These are phyloP conservation scores for Ceratoteleas bidentatus DNA, from an alignment of 1,140 invertebrate genomes.

Conservation along the genomic window DNA sequence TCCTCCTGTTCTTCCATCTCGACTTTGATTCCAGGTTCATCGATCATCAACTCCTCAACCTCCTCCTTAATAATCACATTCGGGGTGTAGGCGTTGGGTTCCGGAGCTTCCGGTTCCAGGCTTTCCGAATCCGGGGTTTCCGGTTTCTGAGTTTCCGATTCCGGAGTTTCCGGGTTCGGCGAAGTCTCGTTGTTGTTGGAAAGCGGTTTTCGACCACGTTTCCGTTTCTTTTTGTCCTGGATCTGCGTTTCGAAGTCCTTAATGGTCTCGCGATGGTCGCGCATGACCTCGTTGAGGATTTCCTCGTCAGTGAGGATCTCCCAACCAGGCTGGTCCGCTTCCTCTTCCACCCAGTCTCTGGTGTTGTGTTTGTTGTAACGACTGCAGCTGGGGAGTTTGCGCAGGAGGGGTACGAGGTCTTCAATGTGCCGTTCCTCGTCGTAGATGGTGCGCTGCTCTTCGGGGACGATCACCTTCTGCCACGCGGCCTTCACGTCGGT, in stretches of 20 bases:
- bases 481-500: slow-evolving; percentile 29
- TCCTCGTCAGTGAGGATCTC: slow-evolving; percentile 33
- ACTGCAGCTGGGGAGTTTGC: slow-evolving; percentile 49
- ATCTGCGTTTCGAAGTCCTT: slow-evolving; percentile 37
- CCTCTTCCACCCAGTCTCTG: slow-evolving; percentile 47
- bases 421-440: slow-evolving; percentile 2
- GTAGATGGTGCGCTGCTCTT: slow-evolving; percentile 9
- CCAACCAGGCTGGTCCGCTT: slow-evolving; percentile 47
- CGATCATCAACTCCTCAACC: slow-evolving; percentile 29
- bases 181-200: slow-evolving; percentile 24
- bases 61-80: slow-evolving; percentile 49
- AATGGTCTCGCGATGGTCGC: slow-evolving; percentile 14
- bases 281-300: slow-evolving; percentile 43
- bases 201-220: slow-evolving; percentile 23
- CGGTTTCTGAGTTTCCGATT: background rate
- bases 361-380: slow-evolving; percentile 44
- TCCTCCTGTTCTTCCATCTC: slow-evolving; percentile 33
- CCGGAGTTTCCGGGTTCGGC: background rate
- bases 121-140: background rate
- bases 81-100: slow-evolving; percentile 6
- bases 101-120: background rate
- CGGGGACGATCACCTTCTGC: slow-evolving; percentile 37
- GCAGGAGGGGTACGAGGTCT: slow-evolving; percentile 17
- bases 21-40: slow-evolving; percentile 29
- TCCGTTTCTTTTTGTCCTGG: slow-evolving; percentile 20